A percentile compares a stretch with the other conserved stretches of the same genome.
phyloP scores from a whole-genome alignment of 2,113 vertebrate species.

The Ondatra zibethicus region DNA sequence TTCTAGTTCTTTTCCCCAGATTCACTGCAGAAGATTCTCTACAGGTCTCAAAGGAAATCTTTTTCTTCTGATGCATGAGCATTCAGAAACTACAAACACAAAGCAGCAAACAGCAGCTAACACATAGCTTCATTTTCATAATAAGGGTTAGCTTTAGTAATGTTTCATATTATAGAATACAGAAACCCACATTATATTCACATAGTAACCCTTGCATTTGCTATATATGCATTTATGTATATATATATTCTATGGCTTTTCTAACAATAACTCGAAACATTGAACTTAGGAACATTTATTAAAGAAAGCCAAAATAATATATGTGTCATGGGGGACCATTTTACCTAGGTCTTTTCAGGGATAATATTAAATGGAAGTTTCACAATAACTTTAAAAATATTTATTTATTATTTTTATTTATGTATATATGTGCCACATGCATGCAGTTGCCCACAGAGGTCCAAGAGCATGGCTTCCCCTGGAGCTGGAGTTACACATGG shows the following conservation, averaged over 20 bases:
- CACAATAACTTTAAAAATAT: neutral
- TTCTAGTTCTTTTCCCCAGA: neutral
- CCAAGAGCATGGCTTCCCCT: neutral
- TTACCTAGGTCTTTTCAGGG: neutral
- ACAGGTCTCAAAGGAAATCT: neutral
- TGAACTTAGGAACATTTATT: neutral
- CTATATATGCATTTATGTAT: neutral
- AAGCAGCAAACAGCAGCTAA: neutral
- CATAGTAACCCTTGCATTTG: neutral
- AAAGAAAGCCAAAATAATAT: neutral
- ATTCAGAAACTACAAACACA: neutral
- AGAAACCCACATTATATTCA: neutral
- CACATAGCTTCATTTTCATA: neutral
- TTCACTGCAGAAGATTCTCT: neutral
- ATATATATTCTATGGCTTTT: neutral
- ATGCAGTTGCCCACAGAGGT: neutral
- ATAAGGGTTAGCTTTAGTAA: neutral
- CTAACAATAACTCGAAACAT: constrained; percentile 17
- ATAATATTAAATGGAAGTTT: neutral
- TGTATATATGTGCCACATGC: neutral
- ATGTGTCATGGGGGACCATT: neutral
- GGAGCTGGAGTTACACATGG: neutral
- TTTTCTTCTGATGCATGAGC: neutral
- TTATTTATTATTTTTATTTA: neutral
- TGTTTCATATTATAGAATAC: neutral